Evolutionary conservation across 2,797 vertebrate genomes (phyloP), one percentile per base, ranked within the genome.

Genomic region (Enteromius anoplus): DNA sequence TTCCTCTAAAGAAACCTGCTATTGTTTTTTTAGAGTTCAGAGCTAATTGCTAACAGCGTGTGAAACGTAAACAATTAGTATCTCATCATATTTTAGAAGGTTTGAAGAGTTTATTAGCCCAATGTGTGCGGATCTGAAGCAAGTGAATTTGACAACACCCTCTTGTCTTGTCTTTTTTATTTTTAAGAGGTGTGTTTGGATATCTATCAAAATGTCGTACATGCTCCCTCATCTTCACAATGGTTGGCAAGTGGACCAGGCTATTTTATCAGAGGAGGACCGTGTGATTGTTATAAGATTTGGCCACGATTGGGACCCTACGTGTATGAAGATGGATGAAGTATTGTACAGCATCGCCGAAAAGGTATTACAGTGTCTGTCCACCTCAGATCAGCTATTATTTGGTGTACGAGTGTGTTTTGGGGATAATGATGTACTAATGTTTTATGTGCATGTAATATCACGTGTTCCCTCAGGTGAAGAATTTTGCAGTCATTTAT

Each of bases 291-390:
- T 99, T n/a, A 99, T 97, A 82, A 95, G 98, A 17, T 99, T 99
- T 51, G 98, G 98, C 3, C 98, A 99, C 85, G 98, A 99, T 88
- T 99, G 98, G 98, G 98, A 99, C 89, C 98, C 98, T 0, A 99
- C 97, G 0, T 99, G 98, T 79, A 99, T 99, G 98, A 99, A 99
- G 37, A 99, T 99, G 98, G 98, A 99, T 75, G 97, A 99, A 77
- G 97, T 99, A 14, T 90, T 99, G 3, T 99, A 99, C 89, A 97
- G 97, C 89, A 99, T 99, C 21, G 98, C 98, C 0, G 98, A 99
- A 88, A 99, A 99, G 96, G 98, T 99, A 86, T 87, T 17, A 0
- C 4, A 19, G 0, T 51, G 5, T n/a, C 6, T 6, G 37, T 37
- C 4, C 15, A 29, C 21, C 19, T 32, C 5, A 0, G 5, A 34